Evolutionary conservation across 2,888 invertebrate genomes (phyloP).

Genomic region (Tetanocera ferruginea): DNA sequence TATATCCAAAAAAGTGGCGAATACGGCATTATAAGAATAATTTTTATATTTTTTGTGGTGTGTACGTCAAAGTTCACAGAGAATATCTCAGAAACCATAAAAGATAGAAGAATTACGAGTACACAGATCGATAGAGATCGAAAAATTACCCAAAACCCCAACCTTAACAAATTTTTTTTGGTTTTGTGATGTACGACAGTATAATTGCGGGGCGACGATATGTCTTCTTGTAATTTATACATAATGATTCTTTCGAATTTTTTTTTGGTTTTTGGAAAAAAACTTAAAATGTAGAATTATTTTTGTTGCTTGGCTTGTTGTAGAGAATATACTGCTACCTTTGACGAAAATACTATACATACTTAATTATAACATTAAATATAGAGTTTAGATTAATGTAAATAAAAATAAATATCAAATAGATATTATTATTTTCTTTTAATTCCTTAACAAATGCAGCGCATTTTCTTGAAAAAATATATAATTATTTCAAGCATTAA

Average conservation of each 20-base stretch:
- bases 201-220: no score
- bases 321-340: background rate
- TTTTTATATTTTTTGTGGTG: no score
- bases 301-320: constrained; percentile 11
- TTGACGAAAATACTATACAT: constrained; percentile 12
- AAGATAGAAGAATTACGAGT: no score
- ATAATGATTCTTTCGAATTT: constrained; percentile 15
- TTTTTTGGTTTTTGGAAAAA: constrained; percentile 2
- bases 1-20: no score
- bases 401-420: constrained; percentile 26
- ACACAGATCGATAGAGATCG: no score
- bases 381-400: background rate
- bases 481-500: constrained; percentile 6
- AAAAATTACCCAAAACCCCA: no score
- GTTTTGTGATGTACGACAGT: no score
- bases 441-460: constrained; percentile 16
- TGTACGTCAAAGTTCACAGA: no score
- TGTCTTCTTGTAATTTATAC: no score
- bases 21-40: no score
- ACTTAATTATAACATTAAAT: background rate
- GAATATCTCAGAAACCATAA: no score
- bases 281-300: background rate
- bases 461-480: constrained; percentile 26
- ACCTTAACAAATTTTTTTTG: no score
- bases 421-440: constrained; percentile 9